Percentiles rank a stretch among this genome's conserved stretches.
These are phyloP conservation scores for Dromaius novaehollandiae DNA, from an alignment of 2,113 vertebrate genomes.

Conservation along the genomic window DNA sequence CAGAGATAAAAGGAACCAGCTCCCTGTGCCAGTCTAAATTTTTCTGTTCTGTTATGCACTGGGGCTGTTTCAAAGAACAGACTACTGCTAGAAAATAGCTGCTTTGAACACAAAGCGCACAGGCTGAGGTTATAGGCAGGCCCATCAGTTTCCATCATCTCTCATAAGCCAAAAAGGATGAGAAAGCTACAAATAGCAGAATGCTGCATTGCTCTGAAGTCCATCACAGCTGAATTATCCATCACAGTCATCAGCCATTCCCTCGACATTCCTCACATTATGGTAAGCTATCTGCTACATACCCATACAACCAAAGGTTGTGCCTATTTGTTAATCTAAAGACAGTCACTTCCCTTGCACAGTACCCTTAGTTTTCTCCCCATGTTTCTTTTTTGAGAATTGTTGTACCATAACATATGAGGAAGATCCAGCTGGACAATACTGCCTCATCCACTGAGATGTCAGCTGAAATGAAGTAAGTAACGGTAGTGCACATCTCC, in stretches of 20 bases:
- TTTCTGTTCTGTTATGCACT: not conserved
- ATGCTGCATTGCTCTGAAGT: not conserved
- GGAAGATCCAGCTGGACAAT: not conserved
- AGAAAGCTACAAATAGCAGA: not conserved
- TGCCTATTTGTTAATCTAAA: not conserved
- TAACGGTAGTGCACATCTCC: not conserved
- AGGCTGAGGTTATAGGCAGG: not conserved
- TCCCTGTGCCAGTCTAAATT: not conserved
- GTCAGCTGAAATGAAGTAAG: not conserved
- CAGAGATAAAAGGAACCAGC: not conserved
- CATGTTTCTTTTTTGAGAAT: not conserved
- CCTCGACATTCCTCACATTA: not conserved
- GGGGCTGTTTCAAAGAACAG: not conserved
- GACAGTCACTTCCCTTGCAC: accelerated
- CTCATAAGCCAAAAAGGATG: not conserved
- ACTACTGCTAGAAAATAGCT: not conserved
- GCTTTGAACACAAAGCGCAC: not conserved
- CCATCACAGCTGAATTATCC: not conserved
- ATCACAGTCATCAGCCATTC: not conserved
- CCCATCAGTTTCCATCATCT: not conserved
- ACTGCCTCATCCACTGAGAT: not conserved
- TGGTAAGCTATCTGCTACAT: not conserved
- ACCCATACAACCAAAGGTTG: not conserved
- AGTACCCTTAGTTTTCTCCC: not conserved
- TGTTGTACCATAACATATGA: not conserved